Conservation (phyloP, 2,888 invertebrate species). For the Tipula unca region DNA sequence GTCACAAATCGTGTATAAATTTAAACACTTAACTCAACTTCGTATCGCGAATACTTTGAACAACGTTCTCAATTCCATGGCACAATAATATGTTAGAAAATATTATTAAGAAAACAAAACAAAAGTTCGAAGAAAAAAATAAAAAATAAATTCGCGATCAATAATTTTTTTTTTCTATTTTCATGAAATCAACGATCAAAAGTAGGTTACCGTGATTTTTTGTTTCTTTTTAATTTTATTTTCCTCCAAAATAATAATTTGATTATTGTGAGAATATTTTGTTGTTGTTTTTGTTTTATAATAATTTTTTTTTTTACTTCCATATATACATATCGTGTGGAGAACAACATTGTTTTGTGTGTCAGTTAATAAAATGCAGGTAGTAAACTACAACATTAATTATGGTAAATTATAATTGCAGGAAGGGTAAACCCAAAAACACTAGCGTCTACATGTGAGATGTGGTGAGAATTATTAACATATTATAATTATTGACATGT, state of each 20-base stretch:
- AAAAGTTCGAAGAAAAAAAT: not conserved
- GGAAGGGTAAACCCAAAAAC: not conserved
- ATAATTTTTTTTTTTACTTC: not conserved
- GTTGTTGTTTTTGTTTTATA: not conserved
- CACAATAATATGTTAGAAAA: not conserved
- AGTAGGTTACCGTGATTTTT: conserved; percentile 4
- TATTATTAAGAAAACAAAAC: not conserved
- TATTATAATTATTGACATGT: not conserved
- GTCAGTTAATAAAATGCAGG: not conserved
- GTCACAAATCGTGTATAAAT: too few relatives aligned
- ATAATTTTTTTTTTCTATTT: not conserved
- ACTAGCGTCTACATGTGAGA: not conserved
- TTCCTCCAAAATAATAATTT: conserved; percentile 9
- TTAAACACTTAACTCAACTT: too few relatives aligned
- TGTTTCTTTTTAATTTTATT: not conserved
- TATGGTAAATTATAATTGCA: not conserved
- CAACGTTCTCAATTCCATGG: not conserved
- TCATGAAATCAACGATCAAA: conserved; percentile 14
- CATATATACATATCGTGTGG: not conserved
- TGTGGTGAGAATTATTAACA: not conserved
- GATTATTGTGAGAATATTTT: conserved; percentile 8
- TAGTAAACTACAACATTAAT: not conserved
- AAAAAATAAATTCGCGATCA: not conserved
- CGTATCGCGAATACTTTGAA: not conserved
- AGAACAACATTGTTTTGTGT: conserved; percentile 3